Conservation (phyloP, 2,888 invertebrate genomes). For the Limnephilus rhombicus region DNA sequence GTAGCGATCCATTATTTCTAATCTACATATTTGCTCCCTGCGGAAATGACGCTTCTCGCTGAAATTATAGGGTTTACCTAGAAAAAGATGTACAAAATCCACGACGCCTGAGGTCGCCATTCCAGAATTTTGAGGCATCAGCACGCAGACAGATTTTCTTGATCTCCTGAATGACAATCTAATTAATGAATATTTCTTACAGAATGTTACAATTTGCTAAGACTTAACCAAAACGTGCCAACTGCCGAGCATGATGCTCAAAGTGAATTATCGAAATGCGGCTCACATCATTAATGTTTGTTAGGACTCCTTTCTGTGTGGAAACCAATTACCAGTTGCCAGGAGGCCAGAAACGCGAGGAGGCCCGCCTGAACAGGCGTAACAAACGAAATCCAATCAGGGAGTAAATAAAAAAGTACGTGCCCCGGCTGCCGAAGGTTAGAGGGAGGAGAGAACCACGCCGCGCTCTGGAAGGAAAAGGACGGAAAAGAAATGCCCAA, state of each 20-base stretch:
- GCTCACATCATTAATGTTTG: constrained; percentile 4
- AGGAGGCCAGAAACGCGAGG: constrained; percentile 35
- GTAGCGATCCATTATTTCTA: no score
- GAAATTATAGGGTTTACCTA: not conserved
- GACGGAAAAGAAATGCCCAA: constrained; percentile 41
- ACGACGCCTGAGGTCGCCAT: not conserved
- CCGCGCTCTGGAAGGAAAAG: constrained; percentile 5
- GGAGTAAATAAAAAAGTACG: constrained; percentile 50
- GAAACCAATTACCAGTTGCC: constrained; percentile 35
- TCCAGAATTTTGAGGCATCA: no score
- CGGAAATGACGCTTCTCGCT: no score
- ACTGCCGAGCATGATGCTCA: not conserved
- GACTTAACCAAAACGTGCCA: not conserved
- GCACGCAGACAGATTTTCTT: not conserved
- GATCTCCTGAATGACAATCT: not conserved
- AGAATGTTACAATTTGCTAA: not conserved
- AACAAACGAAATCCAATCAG: constrained; percentile 48
- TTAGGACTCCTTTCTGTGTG: constrained; percentile 19
- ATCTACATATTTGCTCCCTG: no score
- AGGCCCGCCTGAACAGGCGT: constrained; percentile 28
- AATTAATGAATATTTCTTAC: not conserved
- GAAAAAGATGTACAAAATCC: not conserved
- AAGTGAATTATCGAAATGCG: constrained; percentile 9
- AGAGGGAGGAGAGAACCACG: not conserved
- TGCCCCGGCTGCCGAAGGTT: not conserved